Percentiles rank a stretch among this genome's conserved stretches.
These are phyloP conservation scores for Leptopilina boulardi DNA, from an alignment of 1,140 invertebrate species.

Conservation along the genomic window DNA sequence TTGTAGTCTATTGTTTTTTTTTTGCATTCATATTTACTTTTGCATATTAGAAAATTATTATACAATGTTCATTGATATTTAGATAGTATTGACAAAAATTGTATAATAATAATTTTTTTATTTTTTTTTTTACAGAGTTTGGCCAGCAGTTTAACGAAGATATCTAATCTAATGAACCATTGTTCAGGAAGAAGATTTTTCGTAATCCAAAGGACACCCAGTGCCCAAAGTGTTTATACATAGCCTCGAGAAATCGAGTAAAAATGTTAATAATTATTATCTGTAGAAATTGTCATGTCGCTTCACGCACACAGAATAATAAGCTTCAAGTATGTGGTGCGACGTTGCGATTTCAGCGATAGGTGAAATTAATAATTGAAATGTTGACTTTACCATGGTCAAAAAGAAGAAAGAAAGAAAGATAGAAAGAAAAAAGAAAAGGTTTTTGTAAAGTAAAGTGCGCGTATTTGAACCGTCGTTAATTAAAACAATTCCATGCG, in stretches of 20 bases:
- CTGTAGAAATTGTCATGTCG: not conserved
- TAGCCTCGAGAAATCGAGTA: constrained; percentile 52
- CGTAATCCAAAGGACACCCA: constrained; percentile 25
- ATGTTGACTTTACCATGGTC: not conserved
- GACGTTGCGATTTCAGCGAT: constrained; percentile 3
- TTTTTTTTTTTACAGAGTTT: constrained; percentile 77
- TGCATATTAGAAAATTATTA: not conserved
- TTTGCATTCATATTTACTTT: not conserved
- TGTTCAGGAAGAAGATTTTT: constrained; percentile 13
- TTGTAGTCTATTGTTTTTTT: constrained; percentile 10
- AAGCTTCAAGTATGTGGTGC: not conserved
- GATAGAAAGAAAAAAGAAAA: too few relatives aligned
- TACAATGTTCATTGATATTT: not conserved
- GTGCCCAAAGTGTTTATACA: constrained; percentile 57
- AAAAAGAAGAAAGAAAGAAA: not conserved
- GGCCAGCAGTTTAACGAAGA: constrained; percentile 79
- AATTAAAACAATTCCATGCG: not conserved
- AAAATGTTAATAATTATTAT: constrained; percentile 56
- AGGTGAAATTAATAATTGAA: constrained; percentile 31
- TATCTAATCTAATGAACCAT: constrained; percentile 52
- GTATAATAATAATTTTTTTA: not conserved
- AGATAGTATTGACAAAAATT: not conserved
- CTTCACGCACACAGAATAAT: not conserved
- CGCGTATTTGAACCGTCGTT: not conserved
- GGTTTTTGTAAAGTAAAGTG: constrained; percentile 1